These are phyloP conservation scores for Ficedula albicollis DNA, from an alignment of 2,797 vertebrate species.

Conservation along the genomic window DNA sequence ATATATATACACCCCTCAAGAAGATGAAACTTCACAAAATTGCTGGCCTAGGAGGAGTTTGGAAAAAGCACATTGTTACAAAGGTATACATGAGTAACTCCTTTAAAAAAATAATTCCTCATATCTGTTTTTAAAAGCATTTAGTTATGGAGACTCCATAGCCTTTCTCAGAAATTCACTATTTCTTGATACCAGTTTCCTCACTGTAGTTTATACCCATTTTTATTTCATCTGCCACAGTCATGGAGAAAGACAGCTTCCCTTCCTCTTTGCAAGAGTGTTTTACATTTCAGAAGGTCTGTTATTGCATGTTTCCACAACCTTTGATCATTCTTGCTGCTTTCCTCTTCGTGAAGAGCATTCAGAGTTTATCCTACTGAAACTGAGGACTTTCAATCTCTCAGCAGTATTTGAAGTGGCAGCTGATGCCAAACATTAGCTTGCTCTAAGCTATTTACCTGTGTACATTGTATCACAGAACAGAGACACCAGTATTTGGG, in stretches of 20 bases:
- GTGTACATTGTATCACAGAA: background rate
- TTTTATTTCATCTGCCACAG: background rate
- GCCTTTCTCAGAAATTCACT: background rate
- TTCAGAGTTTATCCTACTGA: background rate
- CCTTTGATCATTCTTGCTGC: background rate
- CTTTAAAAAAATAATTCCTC: background rate
- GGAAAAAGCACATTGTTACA: background rate
- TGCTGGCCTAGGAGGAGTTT: background rate
- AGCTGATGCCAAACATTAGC: background rate
- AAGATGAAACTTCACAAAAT: background rate
- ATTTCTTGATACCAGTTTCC: background rate
- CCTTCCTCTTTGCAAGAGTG: background rate
- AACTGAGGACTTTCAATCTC: background rate
- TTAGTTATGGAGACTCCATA: background rate
- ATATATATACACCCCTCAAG: background rate
- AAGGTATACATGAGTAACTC: background rate
- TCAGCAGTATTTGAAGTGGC: background rate
- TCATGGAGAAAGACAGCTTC: background rate
- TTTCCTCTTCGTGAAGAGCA: background rate
- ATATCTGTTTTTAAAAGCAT: background rate
- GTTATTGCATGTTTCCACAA: background rate
- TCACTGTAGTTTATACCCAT: background rate
- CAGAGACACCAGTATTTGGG: background rate
- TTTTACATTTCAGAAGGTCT: background rate
- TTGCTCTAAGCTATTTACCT: background rate